A percentile compares a stretch with the other conserved stretches of the same genome.
Conservation (phyloP, 2,888 invertebrate species). For the Hoplodrina ambigua region DNA sequence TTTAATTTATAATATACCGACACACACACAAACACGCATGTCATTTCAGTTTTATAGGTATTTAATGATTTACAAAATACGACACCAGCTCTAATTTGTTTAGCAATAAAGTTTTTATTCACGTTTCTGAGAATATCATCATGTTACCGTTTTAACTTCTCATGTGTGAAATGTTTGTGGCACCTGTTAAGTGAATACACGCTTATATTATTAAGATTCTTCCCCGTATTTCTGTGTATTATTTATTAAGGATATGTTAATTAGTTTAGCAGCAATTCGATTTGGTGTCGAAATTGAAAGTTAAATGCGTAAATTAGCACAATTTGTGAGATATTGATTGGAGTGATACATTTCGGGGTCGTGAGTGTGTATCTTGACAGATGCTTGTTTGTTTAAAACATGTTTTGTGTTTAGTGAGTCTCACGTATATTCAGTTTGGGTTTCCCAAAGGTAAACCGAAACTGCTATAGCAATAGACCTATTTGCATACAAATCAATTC, state of each 20-base stretch:
- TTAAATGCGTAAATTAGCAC: conserved; percentile 34
- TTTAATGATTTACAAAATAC: conserved; percentile 15
- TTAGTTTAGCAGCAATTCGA: conserved; percentile 33
- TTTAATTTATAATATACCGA: conserved; percentile 2
- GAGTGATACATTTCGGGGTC: conserved; percentile 15
- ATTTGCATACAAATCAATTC: conserved; percentile 1
- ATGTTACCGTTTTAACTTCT: conserved; percentile 41
- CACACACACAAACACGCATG: background rate
- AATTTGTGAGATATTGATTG: conserved; percentile 38
- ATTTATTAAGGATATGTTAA: conserved; percentile 42
- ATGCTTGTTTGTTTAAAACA: conserved; percentile 9
- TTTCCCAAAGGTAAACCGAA: conserved; percentile 17
- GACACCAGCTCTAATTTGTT: conserved; percentile 40
- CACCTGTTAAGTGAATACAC: conserved; percentile 42
- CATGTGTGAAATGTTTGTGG: conserved; percentile 50
- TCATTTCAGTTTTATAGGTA: background rate
- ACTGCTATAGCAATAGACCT: conserved; percentile 8
- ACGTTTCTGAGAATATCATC: conserved; percentile 39
- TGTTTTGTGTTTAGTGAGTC: conserved; percentile 12
- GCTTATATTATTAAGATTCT: conserved; percentile 11
- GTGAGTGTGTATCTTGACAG: conserved; percentile 8
- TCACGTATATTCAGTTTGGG: background rate
- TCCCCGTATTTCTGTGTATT: conserved; percentile 24
- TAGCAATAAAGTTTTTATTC: conserved; percentile 38
- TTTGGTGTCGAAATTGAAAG: conserved; percentile 44